Evolutionary conservation across 2,797 vertebrate genomes (phyloP).

Genomic region (Meriones psammophilus): DNA sequence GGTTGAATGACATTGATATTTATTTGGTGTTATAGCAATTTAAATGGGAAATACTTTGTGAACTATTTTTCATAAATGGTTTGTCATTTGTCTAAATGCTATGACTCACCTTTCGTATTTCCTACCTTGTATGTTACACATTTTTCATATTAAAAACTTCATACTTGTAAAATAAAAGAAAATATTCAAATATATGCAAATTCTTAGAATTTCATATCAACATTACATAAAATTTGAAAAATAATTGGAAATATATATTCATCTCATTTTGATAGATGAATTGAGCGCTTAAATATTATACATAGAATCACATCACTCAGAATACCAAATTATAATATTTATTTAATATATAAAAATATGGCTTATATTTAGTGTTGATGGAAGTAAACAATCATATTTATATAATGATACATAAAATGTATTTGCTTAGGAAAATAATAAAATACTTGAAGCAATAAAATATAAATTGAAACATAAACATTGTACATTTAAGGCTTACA

Average conservation of each 20-base stretch:
- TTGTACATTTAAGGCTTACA: not conserved
- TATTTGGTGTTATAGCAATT: not conserved
- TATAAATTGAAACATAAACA: not conserved
- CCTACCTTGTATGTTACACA: not conserved
- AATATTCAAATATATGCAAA: not conserved
- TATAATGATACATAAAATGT: not conserved
- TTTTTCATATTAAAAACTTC: not conserved
- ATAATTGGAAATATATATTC: not conserved
- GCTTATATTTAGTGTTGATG: not conserved
- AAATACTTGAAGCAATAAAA: not conserved
- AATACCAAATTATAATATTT: not conserved
- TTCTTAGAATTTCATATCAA: not conserved
- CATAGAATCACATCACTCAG: not conserved
- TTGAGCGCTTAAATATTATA: not conserved
- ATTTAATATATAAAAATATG: not conserved
- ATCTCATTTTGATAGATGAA: not conserved
- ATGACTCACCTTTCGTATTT: not conserved
- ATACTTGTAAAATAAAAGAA: not conserved
- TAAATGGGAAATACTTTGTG: not conserved
- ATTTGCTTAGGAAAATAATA: not conserved
- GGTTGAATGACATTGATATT: too few species aligned
- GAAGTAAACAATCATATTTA: not conserved
- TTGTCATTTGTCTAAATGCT: not conserved
- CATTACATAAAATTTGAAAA: not conserved
- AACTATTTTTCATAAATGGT: not conserved